phyloP scores from a whole-genome alignment of 92 coral and sea anemone species.

The Zoanthus gigantus region DNA sequence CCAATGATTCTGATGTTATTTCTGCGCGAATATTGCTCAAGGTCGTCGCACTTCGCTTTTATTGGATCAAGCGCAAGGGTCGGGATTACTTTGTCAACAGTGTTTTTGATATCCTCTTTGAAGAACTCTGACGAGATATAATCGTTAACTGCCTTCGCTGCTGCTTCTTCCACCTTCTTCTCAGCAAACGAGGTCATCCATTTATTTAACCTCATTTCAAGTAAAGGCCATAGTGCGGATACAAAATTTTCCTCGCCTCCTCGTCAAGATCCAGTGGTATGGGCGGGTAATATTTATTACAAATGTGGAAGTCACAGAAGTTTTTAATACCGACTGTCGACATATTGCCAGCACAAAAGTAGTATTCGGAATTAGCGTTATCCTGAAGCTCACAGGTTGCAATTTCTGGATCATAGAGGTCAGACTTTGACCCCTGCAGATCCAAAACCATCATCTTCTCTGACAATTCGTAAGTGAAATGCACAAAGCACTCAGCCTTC shows the following conservation, averaged over 20 bases:
- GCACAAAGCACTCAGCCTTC: too few relatives aligned
- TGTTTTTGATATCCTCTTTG: neutral
- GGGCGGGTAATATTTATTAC: neutral
- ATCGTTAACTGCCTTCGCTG: slow-evolving; percentile 3
- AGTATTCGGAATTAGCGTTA: too few relatives aligned
- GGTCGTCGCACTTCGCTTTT: neutral
- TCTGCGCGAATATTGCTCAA: neutral
- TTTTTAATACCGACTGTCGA: too few relatives aligned
- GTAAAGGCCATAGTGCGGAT: slow-evolving; percentile 1
- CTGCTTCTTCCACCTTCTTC: slow-evolving; percentile 5
- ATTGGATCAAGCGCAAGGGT: neutral
- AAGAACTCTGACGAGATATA: slow-evolving; percentile 18
- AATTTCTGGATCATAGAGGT: too few relatives aligned
- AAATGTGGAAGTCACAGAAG: too few relatives aligned
- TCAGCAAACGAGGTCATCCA: slow-evolving; percentile 5
- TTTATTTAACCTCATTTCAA: neutral
- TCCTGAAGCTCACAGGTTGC: too few relatives aligned
- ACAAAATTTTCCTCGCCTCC: neutral
- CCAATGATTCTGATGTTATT: neutral
- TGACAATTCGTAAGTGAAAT: too few relatives aligned
- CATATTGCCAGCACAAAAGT: too few relatives aligned
- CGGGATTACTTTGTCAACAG: neutral
- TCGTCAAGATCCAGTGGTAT: slow-evolving; percentile 1
- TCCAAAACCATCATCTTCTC: too few relatives aligned
- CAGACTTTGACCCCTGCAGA: too few relatives aligned